Evolutionary conservation across 2,888 invertebrate genomes (phyloP).

Genomic region (Hydriomena furcata): DNA sequence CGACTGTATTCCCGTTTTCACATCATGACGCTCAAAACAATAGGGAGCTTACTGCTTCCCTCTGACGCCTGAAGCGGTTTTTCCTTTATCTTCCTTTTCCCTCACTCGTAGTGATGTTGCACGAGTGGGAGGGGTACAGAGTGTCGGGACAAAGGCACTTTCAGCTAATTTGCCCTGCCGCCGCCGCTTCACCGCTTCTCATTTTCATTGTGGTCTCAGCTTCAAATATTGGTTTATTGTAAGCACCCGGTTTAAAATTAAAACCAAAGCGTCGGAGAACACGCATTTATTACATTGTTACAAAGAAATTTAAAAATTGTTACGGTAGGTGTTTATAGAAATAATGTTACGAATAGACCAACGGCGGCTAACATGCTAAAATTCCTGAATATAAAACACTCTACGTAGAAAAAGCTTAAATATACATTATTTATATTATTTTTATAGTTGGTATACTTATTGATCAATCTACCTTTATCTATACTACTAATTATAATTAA

Average conservation of each 20-base stretch:
- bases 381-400: no score
- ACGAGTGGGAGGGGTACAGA: slow-evolving; percentile 51
- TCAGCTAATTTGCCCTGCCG: slow-evolving; percentile 76
- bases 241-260: slow-evolving; percentile 28
- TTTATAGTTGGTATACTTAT: no score
- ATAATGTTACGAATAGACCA: no score
- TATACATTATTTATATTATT: no score
- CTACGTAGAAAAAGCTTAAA: no score
- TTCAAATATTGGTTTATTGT: slow-evolving; percentile 58
- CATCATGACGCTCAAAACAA: slow-evolving; percentile 76
- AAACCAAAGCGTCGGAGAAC: no score
- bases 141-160: slow-evolving; percentile 66
- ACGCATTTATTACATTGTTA: no score
- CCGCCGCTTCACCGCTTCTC: slow-evolving; percentile 60
- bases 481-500: no score
- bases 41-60: slow-evolving; percentile 78
- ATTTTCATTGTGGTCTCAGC: slow-evolving; percentile 47
- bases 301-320: no score
- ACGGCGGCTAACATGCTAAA: no score
- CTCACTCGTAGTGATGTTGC: slow-evolving; percentile 39
- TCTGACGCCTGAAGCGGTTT: slow-evolving; percentile 73
- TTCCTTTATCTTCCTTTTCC: slow-evolving; percentile 55
- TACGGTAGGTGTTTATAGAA: no score
- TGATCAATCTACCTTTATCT: no score
- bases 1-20: slow-evolving; percentile 55